Percentiles rank a stretch among this genome's conserved stretches.
Evolutionary conservation across 2,113 vertebrate genomes (phyloP).

Genomic region (Pseudopipra pipra): DNA sequence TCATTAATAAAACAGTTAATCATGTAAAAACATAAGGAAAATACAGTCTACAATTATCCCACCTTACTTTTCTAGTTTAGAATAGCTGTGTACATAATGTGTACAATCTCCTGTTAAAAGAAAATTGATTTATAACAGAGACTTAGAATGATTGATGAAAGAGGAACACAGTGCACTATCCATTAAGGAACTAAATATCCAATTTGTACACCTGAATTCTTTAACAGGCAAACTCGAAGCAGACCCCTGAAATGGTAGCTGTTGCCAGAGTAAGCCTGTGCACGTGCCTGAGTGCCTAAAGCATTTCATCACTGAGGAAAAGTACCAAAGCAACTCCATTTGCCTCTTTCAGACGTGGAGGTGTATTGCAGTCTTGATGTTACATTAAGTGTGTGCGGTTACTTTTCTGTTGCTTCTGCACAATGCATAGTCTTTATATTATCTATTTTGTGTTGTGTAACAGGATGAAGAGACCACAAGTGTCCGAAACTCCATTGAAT

Average conservation of each 20-base stretch:
- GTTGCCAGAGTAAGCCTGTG: not conserved
- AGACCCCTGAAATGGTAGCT: not conserved
- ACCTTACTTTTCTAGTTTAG: not conserved
- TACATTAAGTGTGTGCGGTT: not conserved
- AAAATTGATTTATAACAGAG: not conserved
- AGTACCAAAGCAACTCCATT: not conserved
- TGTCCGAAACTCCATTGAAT: not conserved
- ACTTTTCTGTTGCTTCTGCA: not conserved
- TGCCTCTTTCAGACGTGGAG: not conserved
- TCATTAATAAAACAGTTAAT: not conserved
- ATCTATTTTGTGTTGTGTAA: not conserved
- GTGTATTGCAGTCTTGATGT: not conserved
- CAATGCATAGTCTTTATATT: not conserved
- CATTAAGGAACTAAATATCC: not conserved
- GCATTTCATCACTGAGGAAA: not conserved
- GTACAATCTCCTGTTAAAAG: not conserved
- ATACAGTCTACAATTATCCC: not conserved
- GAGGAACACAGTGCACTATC: not conserved
- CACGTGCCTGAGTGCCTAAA: not conserved
- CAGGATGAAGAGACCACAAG: not conserved
- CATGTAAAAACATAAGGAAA: not conserved
- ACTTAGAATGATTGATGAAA: not conserved
- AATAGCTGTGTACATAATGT: not conserved
- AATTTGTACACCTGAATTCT: not conserved
- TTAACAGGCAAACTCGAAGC: not conserved